A percentile compares a stretch with the other conserved stretches of the same genome.
These are phyloP conservation scores for Porphyrio hochstetteri DNA, from an alignment of 2,113 vertebrate species.

Conservation along the genomic window DNA sequence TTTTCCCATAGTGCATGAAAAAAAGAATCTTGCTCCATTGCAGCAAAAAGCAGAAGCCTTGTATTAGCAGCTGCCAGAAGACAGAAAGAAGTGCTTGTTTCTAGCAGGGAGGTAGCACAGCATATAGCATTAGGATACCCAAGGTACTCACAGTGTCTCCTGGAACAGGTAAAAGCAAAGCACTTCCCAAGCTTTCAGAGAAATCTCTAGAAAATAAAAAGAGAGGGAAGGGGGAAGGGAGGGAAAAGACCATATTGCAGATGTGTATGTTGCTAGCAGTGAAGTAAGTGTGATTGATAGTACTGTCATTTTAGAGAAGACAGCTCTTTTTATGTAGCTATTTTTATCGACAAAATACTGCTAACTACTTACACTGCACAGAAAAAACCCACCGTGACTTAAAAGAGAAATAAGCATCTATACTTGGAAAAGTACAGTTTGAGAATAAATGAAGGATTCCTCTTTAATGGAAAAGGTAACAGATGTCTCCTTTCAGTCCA, in stretches of 20 bases:
- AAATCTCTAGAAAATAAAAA: not conserved
- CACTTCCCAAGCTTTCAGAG: not conserved
- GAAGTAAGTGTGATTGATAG: conserved; percentile 38
- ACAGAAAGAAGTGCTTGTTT: not conserved
- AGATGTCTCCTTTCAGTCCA: not conserved
- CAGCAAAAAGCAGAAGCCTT: not conserved
- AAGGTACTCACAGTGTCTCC: not conserved
- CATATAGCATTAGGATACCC: not conserved
- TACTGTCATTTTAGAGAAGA: conserved; percentile 11
- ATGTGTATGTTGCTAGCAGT: not conserved
- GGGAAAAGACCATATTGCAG: not conserved
- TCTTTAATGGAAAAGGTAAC: not conserved
- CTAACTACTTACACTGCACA: not conserved
- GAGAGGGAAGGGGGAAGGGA: not conserved
- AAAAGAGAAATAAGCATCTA: not conserved
- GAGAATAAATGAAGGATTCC: not conserved
- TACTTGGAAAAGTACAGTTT: not conserved
- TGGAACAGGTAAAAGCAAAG: not conserved
- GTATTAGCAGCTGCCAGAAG: not conserved
- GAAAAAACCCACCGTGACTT: not conserved
- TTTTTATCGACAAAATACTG: conserved; percentile 2
- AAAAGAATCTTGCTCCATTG: not conserved
- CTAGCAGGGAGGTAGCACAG: not conserved
- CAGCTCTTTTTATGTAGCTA: not conserved
- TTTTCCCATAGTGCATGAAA: not conserved